Percentiles rank a stretch among this genome's conserved stretches.
These are phyloP conservation scores for Gymnarchus niloticus DNA, from an alignment of 2,113 vertebrate species.

Conservation along the genomic window DNA sequence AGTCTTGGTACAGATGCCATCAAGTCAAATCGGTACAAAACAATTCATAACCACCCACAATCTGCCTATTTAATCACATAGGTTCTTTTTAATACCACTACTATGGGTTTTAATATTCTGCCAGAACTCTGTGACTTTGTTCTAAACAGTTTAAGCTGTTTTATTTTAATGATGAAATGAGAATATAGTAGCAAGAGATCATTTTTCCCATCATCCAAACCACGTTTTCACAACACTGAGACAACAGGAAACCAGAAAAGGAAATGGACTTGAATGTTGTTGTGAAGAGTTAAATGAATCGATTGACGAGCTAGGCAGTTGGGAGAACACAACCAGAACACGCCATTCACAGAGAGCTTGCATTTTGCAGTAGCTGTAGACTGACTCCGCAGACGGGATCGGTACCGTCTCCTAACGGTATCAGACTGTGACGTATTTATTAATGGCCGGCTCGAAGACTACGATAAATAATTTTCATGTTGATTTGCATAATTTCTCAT, in stretches of 20 bases:
- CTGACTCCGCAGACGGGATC: background rate
- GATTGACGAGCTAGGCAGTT: background rate
- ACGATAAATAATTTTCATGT: background rate
- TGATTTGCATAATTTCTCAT: background rate
- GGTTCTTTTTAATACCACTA: background rate
- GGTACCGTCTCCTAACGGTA: background rate
- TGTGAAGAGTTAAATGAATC: background rate
- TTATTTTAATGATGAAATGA: background rate
- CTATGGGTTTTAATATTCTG: background rate
- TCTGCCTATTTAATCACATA: background rate
- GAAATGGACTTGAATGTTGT: background rate
- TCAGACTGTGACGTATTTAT: background rate
- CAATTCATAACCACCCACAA: background rate
- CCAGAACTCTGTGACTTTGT: background rate
- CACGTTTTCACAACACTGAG: background rate
- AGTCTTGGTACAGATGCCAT: too few relatives aligned
- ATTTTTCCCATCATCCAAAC: background rate
- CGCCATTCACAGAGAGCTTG: background rate
- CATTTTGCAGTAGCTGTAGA: background rate
- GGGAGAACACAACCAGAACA: background rate
- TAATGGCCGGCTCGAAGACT: background rate
- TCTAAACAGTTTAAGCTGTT: background rate
- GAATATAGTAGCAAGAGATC: background rate
- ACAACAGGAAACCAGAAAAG: background rate
- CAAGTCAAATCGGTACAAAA: background rate